Base-by-base conservation (phyloP, 2,888 invertebrate species). In the Tetanocera ferruginea region DNA sequence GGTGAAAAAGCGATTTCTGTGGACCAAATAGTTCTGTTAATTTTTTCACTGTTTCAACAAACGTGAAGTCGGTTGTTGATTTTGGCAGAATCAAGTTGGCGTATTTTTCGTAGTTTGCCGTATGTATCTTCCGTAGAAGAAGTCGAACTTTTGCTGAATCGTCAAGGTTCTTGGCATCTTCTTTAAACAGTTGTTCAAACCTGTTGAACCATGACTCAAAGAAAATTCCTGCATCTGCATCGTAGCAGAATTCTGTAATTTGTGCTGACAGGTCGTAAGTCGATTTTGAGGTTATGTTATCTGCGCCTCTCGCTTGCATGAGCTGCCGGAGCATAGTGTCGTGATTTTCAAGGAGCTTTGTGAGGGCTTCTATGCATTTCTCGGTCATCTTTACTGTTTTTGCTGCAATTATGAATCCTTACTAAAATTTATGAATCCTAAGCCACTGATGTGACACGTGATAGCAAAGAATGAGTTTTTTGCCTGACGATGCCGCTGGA, bases 21-120 rank as follows among this genome's bases (percentile, higher is more conserved):
- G 60, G n/a, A n/a, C n/a, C n/a, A n/a, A n/a, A n/a, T n/a, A n/a
- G n/a, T n/a, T n/a, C n/a, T n/a, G n/a, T n/a, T n/a, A 49, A 14
- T 14, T 49, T 49, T 49, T 49, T 49, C 49, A 49, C 49, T 6
- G 49, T 49, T 49, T 49, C 49, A 49, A 9, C 14, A 49, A 49
- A 49, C 14, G 6, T 49, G 49, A 49, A n/a, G n/a, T 49, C 49
- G 49, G 49, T 49, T 14, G 55, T 25, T 37, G 17, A 28, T 19
- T 66, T 55, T 75, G 31, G 75, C 66, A 76, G 5, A 31, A 70
- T 51, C 52, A 71, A 31, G n/a, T n/a, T n/a, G n/a, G n/a, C n/a
- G 8, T 71, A 71, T n/a, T 71, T 71, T 51, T 52, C 52, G 2
- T 71, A 71, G 23, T 71, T 71, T 51, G 71, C 11, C 9, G 71